A percentile compares a stretch with the other conserved stretches of the same genome.
phyloP scores from a whole-genome alignment of 1,140 invertebrate genomes.

The Apis laboriosa region DNA sequence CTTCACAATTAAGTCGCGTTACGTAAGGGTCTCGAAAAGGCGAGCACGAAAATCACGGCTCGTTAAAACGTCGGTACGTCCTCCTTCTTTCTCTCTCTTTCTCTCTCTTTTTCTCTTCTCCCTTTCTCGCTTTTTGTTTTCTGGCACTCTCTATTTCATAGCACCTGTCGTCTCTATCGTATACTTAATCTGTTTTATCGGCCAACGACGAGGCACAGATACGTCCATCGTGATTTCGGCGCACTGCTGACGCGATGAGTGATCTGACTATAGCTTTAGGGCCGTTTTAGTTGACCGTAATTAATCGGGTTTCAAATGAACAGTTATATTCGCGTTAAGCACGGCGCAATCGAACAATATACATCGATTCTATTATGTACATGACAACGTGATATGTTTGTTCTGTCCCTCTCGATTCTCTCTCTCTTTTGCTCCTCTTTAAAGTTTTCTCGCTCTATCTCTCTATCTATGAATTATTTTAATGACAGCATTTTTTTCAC shows the following conservation, averaged over 20 bases:
- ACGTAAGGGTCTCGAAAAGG: slow-evolving; percentile 76
- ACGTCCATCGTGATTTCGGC: slow-evolving; percentile 56
- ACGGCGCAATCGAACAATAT: slow-evolving; percentile 36
- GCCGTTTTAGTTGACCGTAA: slow-evolving; percentile 58
- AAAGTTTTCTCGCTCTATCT: neutral
- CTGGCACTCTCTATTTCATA: slow-evolving; percentile 33
- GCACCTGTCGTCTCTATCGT: slow-evolving; percentile 48
- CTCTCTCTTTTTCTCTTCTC: neutral
- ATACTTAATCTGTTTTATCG: slow-evolving; percentile 54
- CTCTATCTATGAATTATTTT: neutral
- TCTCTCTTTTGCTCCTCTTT: neutral
- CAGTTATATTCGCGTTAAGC: slow-evolving; percentile 54
- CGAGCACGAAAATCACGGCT: slow-evolving; percentile 71
- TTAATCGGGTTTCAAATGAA: slow-evolving; percentile 58
- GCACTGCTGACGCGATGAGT: slow-evolving; percentile 31
- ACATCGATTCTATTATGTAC: slow-evolving; percentile 52
- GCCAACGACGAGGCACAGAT: slow-evolving; percentile 27
- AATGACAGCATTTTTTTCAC: slow-evolving; percentile 5
- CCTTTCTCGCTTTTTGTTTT: slow-evolving; percentile 22
- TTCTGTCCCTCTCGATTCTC: slow-evolving; percentile 3
- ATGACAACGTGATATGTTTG: slow-evolving; percentile 18
- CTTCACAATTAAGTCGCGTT: slow-evolving; percentile 81
- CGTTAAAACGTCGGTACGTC: slow-evolving; percentile 67
- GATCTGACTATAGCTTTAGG: slow-evolving; percentile 50
- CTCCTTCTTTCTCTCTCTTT: neutral